Base-by-base conservation (phyloP, 2,888 invertebrate species). In the Gnatocerus cornutus region DNA sequence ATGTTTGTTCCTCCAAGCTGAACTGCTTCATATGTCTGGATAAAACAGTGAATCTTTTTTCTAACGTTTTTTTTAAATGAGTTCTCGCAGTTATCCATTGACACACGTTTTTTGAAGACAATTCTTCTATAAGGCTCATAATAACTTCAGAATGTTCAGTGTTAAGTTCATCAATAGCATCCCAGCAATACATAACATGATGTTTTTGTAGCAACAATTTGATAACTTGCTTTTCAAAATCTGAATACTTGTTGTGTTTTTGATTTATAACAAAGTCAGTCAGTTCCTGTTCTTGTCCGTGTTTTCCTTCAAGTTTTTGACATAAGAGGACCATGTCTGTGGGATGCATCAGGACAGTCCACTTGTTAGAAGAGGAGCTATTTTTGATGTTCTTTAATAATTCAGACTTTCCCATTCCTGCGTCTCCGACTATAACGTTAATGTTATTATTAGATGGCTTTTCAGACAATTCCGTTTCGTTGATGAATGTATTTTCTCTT, bases 71-170 rank as follows among this genome's bases (percentile, higher is more conserved):
- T 29, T 63, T 52, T 7, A 63, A 29, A 43, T 63, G 41, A 27
- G 53, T 29, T 1, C 63, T 53, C 12, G 12, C 27, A 3, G 53
- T 39, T 41, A 63, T 29, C 63, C 63, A 63, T 29, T 63, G 63
- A 7, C n/a, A 30, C 0, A 3, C 21, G 29, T 30, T 30, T 53
- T 29, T 52, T 0, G 4, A 12, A 8, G 53, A 41, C 1, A 63
- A 6, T 29, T 43, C 13, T 8, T 63, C 9, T 13, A 63, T 53
- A 3, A 52, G 8, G 29, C 13, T 9, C 1, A 63, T 2, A 6
- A 39, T 29, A 29, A 13, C 10, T 21, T 63, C 27, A 8, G 43
- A 4, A 43, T 43, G 9, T 43, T 21, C n/a, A 9, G 14, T 10
- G 0, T 13, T 14, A 29, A 63, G 9, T 45, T 63, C 53, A 13